Evolutionary conservation across 92 coral and sea anemone species (phyloP).

Genomic region (Plumapathes pennacea): DNA sequence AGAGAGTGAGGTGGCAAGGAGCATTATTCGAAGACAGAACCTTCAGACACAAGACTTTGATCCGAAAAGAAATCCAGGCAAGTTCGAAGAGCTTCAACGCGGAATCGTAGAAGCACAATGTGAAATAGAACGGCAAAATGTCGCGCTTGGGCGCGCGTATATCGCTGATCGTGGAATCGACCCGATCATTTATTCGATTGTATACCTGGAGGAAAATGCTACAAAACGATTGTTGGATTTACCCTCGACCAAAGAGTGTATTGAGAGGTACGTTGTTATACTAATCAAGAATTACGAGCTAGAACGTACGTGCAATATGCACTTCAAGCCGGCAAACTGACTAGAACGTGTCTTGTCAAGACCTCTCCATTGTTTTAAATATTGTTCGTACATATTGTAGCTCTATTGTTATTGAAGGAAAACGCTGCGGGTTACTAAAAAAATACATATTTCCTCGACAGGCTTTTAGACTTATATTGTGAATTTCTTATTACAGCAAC

Average conservation of each 20-base stretch:
- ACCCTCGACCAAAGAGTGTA: constrained; percentile 52
- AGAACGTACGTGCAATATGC: too few species aligned
- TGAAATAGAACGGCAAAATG: constrained; percentile 38
- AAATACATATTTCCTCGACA: too few species aligned
- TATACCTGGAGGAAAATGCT: constrained; percentile 64
- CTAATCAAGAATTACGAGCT: too few species aligned
- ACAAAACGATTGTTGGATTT: constrained; percentile 40
- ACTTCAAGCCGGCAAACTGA: too few species aligned
- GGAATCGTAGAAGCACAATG: constrained; percentile 69
- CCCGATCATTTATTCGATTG: constrained; percentile 73
- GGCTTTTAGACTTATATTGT: too few species aligned
- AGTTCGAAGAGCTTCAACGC: constrained; percentile 57
- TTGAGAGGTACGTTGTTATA: constrained; percentile 48
- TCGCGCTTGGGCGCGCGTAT: constrained; percentile 39
- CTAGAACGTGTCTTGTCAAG: too few species aligned
- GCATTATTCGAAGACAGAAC: constrained; percentile 52
- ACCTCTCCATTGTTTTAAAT: too few species aligned
- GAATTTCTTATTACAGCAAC: too few species aligned
- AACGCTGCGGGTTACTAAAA: too few species aligned
- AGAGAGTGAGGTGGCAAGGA: constrained; percentile 82
- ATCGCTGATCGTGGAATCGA: constrained; percentile 91
- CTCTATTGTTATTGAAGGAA: too few species aligned
- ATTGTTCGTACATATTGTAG: too few species aligned
- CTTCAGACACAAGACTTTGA: constrained; percentile 80
- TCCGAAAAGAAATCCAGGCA: constrained; percentile 53